Percentiles rank a stretch among this genome's conserved stretches.
phyloP scores from a whole-genome alignment of 1,140 invertebrate genomes.

The Drusus annulatus region DNA sequence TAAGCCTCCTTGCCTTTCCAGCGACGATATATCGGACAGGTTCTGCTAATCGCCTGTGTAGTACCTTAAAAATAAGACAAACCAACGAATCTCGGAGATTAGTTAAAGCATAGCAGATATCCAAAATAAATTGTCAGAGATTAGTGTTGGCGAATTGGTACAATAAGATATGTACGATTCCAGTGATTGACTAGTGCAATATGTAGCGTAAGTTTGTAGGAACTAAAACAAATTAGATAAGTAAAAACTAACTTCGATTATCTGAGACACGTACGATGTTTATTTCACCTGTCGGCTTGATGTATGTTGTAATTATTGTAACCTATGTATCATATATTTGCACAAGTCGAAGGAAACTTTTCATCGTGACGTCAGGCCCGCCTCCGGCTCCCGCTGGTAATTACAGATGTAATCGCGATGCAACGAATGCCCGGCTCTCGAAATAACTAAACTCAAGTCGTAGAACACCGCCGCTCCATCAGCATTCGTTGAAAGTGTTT shows the following conservation, averaged over 20 bases:
- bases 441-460: conserved; percentile 2
- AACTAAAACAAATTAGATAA: background rate
- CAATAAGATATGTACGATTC: too few species aligned
- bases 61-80: too few species aligned
- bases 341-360: conserved; percentile 47
- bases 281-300: conserved; percentile 27
- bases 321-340: conserved; percentile 46
- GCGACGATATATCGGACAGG: too few species aligned
- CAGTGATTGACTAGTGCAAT: too few species aligned
- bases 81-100: too few species aligned
- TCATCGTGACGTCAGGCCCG: conserved; percentile 44
- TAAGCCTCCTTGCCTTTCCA: too few species aligned
- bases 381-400: conserved; percentile 42
- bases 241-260: conserved; percentile 25
- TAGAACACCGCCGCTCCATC: conserved; percentile 8
- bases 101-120: too few species aligned
- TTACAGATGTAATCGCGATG: conserved; percentile 50
- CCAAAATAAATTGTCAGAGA: too few species aligned
- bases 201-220: background rate
- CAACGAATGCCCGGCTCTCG: background rate
- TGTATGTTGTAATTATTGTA: conserved; percentile 36
- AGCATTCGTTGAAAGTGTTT: conserved; percentile 23
- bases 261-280: background rate
- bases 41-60: too few species aligned
- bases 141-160: too few species aligned